phyloP scores from a whole-genome alignment of 2,888 invertebrate species.

The Lordiphosa andalusiaca region DNA sequence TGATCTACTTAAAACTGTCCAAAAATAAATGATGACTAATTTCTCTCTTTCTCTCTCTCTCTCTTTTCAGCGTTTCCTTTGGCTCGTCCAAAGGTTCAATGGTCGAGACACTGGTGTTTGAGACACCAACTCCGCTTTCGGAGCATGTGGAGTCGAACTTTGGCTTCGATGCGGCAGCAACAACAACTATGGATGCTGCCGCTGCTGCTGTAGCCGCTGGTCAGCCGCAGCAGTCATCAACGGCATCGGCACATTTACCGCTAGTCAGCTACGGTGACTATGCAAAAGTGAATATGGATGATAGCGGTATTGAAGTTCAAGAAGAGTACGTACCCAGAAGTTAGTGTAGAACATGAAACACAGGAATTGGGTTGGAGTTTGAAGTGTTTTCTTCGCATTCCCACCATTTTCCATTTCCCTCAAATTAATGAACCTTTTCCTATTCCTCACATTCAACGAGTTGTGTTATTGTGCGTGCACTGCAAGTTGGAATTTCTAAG shows the following conservation, averaged over 20 bases:
- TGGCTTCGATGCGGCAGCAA: slow-evolving; percentile 70
- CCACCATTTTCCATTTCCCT: too few relatives aligned
- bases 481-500: slow-evolving; percentile 25
- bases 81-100: slow-evolving; percentile 96
- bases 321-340: slow-evolving; percentile 78
- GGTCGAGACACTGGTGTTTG: slow-evolving; percentile 96
- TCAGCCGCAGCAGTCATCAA: slow-evolving; percentile 59
- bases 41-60: slow-evolving; percentile 26
- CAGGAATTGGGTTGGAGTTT: too few relatives aligned
- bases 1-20: too few relatives aligned
- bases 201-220: slow-evolving; percentile 31
- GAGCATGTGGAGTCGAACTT: slow-evolving; percentile 80
- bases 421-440: too few relatives aligned
- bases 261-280: slow-evolving; percentile 49
- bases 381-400: too few relatives aligned
- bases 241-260: slow-evolving; percentile 60
- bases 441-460: too few relatives aligned
- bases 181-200: slow-evolving; percentile 26
- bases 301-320: slow-evolving; percentile 80
- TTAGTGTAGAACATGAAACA: too few relatives aligned
- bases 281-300: slow-evolving; percentile 75
- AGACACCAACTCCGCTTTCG: slow-evolving; percentile 88
- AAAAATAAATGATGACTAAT: not conserved
- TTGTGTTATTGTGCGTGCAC: slow-evolving; percentile 1
- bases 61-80: slow-evolving; percentile 88